phyloP scores from a whole-genome alignment of 2,888 invertebrate genomes.

The Dugesia japonica region DNA sequence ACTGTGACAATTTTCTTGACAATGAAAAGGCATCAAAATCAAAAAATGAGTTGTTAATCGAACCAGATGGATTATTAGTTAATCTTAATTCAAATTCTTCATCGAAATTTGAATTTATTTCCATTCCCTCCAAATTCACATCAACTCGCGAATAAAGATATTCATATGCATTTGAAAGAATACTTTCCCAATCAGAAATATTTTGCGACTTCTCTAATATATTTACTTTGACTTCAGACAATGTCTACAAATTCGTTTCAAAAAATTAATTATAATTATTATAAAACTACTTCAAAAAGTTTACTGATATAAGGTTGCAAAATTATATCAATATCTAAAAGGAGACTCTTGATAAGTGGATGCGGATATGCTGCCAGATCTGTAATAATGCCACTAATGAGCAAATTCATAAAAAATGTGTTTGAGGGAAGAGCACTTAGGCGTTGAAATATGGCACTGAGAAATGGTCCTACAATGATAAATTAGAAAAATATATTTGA shows the following conservation, averaged over 20 bases:
- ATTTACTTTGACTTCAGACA: background rate
- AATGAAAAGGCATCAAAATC: background rate
- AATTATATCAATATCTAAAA: conserved; percentile 67
- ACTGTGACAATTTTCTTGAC: background rate
- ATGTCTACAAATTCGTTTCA: no score
- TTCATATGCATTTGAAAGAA: background rate
- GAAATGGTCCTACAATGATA: conserved; percentile 60
- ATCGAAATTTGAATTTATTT: background rate
- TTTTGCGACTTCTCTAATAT: background rate
- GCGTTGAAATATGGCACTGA: conserved; percentile 64
- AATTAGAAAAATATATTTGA: no score
- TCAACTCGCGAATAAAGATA: background rate
- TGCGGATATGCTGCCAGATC: conserved; percentile 73
- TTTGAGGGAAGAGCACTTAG: conserved; percentile 68
- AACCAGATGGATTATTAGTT: background rate
- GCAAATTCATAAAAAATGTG: conserved; percentile 67
- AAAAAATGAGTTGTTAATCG: background rate
- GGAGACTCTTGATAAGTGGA: conserved; percentile 67
- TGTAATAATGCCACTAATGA: conserved; percentile 69
- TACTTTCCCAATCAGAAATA: background rate
- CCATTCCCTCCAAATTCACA: background rate
- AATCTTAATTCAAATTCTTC: background rate
- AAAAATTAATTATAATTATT: background rate
- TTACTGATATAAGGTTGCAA: conserved; percentile 56
- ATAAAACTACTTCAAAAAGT: background rate